Conservation (phyloP, 2,113 vertebrate species). For the Sapayoa aenigma region DNA sequence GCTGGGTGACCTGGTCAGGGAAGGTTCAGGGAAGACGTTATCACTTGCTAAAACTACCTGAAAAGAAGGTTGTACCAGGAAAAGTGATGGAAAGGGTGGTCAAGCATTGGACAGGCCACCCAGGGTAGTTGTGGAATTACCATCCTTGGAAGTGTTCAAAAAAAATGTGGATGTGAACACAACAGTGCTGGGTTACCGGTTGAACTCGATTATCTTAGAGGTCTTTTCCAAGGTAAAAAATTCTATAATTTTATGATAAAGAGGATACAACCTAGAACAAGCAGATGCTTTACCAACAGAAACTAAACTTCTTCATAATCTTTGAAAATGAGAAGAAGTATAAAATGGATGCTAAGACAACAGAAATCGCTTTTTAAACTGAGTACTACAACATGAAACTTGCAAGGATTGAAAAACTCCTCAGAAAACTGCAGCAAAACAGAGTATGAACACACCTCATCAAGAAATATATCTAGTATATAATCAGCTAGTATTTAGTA, state of each 20-base stretch:
- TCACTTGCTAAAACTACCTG: not conserved
- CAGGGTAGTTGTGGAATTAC: not conserved
- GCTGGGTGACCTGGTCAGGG: not conserved
- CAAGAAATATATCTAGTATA: not conserved
- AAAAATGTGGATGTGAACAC: not conserved
- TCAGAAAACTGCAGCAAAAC: not conserved
- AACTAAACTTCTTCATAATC: not conserved
- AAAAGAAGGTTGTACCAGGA: not conserved
- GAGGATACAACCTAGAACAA: not conserved
- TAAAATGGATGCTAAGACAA: not conserved
- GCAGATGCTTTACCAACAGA: not conserved
- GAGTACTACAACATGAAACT: not conserved
- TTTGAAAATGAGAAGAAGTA: not conserved
- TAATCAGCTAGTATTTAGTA: not conserved
- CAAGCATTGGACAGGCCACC: not conserved
- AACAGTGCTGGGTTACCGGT: not conserved
- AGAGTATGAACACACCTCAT: not conserved
- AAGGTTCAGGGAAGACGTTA: not conserved
- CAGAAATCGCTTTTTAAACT: not conserved
- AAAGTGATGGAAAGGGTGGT: not conserved
- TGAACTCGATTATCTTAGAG: not conserved
- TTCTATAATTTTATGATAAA: not conserved
- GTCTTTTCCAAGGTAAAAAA: not conserved
- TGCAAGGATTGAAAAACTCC: not conserved
- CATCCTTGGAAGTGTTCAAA: not conserved